A percentile compares a stretch with the other conserved stretches of the same genome.
These are phyloP conservation scores for Sebastes fasciatus DNA, from an alignment of 2,113 vertebrate genomes.

Conservation along the genomic window DNA sequence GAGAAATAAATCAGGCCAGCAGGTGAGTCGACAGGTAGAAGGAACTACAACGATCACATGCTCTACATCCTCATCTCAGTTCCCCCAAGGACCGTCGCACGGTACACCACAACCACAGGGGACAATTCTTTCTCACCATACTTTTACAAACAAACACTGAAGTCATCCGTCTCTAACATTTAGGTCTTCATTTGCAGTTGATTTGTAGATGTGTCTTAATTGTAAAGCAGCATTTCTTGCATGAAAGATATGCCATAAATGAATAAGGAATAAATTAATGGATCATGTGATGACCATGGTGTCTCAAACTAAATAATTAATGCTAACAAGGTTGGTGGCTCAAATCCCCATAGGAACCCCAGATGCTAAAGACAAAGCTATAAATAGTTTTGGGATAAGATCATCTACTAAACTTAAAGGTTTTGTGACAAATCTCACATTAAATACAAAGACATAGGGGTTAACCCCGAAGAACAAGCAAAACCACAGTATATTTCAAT, in stretches of 20 bases:
- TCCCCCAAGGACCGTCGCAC: not conserved
- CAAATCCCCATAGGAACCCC: not conserved
- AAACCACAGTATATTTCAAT: not conserved
- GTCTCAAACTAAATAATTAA: not conserved
- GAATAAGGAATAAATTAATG: not conserved
- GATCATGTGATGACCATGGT: not conserved
- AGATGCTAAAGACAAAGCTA: not conserved
- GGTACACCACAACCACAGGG: not conserved
- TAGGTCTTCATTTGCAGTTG: not conserved
- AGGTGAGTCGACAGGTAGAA: conserved; percentile 43
- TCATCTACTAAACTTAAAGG: not conserved
- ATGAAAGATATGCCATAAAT: not conserved
- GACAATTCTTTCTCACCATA: not conserved
- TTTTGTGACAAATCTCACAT: not conserved
- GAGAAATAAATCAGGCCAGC: conserved; percentile 17
- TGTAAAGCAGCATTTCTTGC: not conserved
- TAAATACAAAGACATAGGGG: not conserved
- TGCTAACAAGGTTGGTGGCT: not conserved
- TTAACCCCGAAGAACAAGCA: not conserved
- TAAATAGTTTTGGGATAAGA: not conserved
- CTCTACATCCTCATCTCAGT: conserved; percentile 33
- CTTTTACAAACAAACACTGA: not conserved
- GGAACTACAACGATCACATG: conserved; percentile 8
- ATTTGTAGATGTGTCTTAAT: not conserved
- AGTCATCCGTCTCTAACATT: accelerated